Percentiles rank a stretch among this genome's conserved stretches.
phyloP scores from a whole-genome alignment of 2,797 vertebrate species.

The Paratrypauchen microcephalus region DNA sequence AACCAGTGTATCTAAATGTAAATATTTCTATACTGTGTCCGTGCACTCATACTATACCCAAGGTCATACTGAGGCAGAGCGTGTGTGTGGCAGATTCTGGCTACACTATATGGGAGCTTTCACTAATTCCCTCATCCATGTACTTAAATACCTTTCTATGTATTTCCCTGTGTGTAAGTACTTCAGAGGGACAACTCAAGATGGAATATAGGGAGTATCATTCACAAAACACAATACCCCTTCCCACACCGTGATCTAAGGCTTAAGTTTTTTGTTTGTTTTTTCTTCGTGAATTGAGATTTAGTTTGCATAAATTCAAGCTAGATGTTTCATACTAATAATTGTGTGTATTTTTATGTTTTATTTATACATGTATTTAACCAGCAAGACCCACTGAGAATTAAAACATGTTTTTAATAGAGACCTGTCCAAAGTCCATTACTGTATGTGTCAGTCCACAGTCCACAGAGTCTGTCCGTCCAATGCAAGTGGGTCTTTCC shows the following conservation, averaged over 20 bases:
- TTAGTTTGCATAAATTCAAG: background rate
- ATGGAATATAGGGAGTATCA: conserved; percentile 39
- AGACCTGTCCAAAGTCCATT: background rate
- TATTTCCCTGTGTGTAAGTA: conserved; percentile 59
- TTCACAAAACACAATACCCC: background rate
- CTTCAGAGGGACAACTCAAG: conserved; percentile 47
- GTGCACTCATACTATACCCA: conserved; percentile 65
- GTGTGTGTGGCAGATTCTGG: conserved; percentile 56
- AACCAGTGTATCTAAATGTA: conserved; percentile 61
- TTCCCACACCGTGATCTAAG: background rate
- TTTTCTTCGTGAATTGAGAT: background rate
- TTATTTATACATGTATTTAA: background rate
- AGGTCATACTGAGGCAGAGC: conserved; percentile 51
- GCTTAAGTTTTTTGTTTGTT: background rate
- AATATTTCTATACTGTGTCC: conserved; percentile 56
- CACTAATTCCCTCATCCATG: conserved; percentile 64
- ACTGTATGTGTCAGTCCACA: no score
- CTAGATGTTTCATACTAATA: background rate
- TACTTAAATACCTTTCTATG: conserved; percentile 70
- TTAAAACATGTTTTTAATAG: background rate
- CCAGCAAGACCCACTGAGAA: background rate
- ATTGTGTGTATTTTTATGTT: background rate
- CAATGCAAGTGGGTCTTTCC: no score
- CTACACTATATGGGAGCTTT: conserved; percentile 61
- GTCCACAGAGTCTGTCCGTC: no score